phyloP scores from a whole-genome alignment of 2,113 vertebrate genomes.

The Mobula birostris region DNA sequence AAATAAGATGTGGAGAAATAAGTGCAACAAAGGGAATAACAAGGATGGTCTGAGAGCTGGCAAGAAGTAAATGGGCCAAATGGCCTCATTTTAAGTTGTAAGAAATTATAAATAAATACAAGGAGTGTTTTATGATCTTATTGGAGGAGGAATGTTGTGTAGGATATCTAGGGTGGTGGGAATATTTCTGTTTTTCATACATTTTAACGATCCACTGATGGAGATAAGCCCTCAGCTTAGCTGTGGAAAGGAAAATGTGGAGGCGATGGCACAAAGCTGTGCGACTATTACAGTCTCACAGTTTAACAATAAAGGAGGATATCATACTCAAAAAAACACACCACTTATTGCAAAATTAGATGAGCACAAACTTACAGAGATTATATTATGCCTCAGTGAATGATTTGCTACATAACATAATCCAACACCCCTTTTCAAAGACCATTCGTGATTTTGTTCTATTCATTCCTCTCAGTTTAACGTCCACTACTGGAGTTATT shows the following conservation, averaged over 20 bases:
- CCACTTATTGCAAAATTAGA: not conserved
- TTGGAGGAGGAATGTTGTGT: not conserved
- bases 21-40: too few species aligned
- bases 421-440: not conserved
- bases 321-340: not conserved
- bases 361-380: not conserved
- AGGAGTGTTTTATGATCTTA: not conserved
- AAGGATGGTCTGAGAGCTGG: too few species aligned
- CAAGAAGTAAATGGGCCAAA: too few species aligned
- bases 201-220: too few species aligned
- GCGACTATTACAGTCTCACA: not conserved
- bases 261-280: not conserved
- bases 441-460: not conserved
- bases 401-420: not conserved
- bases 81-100: too few species aligned
- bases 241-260: not conserved
- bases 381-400: not conserved
- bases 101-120: too few species aligned
- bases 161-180: too few species aligned
- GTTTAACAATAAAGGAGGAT: not conserved
- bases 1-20: too few species aligned
- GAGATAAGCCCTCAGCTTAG: not conserved
- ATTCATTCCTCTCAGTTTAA: not conserved
- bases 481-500: not conserved
- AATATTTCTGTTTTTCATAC: not conserved